Conservation (phyloP, 2,113 vertebrate species). For the Ancistrus triradiatus region DNA sequence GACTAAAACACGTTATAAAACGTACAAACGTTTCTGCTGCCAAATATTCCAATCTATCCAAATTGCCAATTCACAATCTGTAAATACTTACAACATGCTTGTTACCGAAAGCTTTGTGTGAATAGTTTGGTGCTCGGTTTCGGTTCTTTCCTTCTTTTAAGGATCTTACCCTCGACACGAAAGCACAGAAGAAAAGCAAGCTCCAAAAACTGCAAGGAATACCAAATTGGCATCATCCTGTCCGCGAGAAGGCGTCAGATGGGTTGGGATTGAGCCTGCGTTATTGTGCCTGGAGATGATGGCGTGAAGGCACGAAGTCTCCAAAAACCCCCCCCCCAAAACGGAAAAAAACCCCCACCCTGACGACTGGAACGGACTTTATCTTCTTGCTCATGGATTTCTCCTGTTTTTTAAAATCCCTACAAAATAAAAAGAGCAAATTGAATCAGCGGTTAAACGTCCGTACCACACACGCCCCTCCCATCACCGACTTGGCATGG, state of each 20-base stretch:
- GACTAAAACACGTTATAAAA: constrained; percentile 11
- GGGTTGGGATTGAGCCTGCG: background rate
- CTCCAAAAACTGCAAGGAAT: constrained; percentile 31
- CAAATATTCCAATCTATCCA: background rate
- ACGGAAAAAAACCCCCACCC: too few species aligned
- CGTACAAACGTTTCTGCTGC: background rate
- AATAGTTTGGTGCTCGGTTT: too few species aligned
- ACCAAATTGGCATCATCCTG: constrained; percentile 29
- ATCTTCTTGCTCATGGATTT: constrained; percentile 38
- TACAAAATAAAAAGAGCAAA: constrained; percentile 34
- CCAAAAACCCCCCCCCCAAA: too few species aligned
- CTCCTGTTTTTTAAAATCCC: constrained; percentile 33
- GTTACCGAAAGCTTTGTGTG: too few species aligned
- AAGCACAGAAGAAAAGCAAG: constrained; percentile 20
- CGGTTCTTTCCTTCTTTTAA: background rate
- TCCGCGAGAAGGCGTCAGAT: background rate
- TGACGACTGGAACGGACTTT: background rate
- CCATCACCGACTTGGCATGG: too few species aligned
- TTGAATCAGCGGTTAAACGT: too few species aligned
- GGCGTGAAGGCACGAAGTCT: background rate
- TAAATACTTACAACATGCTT: too few species aligned
- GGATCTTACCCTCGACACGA: constrained; percentile 40
- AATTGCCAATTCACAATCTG: too few species aligned
- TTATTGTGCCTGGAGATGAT: background rate
- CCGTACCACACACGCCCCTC: too few species aligned